Conservation (phyloP, 2,113 vertebrate species). For the Neomonachus schauinslandi region DNA sequence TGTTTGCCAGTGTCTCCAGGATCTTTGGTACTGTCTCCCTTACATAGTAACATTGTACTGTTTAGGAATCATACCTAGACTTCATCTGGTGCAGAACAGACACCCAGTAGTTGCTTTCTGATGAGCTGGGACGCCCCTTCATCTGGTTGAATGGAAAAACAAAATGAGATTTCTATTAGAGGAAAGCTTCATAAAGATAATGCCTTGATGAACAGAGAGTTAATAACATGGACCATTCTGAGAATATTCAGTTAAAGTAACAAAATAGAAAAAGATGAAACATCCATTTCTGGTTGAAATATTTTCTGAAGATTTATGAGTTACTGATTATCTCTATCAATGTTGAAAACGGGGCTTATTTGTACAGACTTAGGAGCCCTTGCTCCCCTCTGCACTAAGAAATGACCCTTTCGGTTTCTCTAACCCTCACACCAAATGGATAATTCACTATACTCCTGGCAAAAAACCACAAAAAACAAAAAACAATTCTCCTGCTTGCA, state of each 20-base stretch:
- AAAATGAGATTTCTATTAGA: slow-evolving; percentile 20
- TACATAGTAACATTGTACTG: not conserved
- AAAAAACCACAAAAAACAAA: not conserved
- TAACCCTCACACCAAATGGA: not conserved
- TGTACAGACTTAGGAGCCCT: not conserved
- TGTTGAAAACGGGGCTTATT: not conserved
- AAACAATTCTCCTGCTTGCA: not conserved
- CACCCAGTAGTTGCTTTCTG: not conserved
- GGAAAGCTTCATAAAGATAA: not conserved
- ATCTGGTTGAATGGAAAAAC: not conserved
- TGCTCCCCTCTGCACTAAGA: not conserved
- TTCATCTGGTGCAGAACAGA: not conserved
- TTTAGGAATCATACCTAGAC: not conserved
- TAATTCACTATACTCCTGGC: not conserved
- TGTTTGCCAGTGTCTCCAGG: slow-evolving; percentile 1
- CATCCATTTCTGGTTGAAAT: not conserved
- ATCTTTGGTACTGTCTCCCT: not conserved
- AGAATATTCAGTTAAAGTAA: not conserved
- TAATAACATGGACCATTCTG: not conserved
- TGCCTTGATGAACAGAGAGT: not conserved
- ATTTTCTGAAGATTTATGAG: not conserved
- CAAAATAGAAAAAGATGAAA: not conserved
- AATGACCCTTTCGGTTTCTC: not conserved
- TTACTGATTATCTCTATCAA: not conserved
- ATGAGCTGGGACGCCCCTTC: not conserved